A percentile compares a stretch with the other conserved stretches of the same genome.
Evolutionary conservation across 2,113 vertebrate species (phyloP).

Genomic region (Neogale vison): DNA sequence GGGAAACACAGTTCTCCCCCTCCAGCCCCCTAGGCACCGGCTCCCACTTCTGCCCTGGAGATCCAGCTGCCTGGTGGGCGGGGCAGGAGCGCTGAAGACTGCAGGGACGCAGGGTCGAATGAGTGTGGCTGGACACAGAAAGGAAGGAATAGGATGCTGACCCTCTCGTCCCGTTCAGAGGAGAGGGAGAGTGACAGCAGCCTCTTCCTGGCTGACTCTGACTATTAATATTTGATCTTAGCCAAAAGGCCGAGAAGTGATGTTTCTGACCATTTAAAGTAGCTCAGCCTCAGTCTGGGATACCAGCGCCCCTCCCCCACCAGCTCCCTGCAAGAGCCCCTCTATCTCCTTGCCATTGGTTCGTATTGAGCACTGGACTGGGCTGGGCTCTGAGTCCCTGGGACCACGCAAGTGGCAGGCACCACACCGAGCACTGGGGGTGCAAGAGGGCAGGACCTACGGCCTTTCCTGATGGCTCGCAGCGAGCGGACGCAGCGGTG

Average conservation of each 20-base stretch:
- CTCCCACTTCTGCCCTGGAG: not conserved
- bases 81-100: no score
- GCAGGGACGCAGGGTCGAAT: not conserved
- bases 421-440: not conserved
- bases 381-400: not conserved
- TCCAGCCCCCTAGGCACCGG: no score
- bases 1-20: not conserved
- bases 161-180: not conserved
- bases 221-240: not conserved
- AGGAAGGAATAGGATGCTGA: not conserved
- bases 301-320: rapidly evolving
- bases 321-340: not conserved
- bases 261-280: not conserved
- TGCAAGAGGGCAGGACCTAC: not conserved
- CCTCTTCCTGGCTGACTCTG: not conserved
- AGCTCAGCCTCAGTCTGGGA: not conserved
- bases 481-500: not conserved
- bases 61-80: not conserved
- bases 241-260: no score
- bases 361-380: not conserved
- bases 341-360: not conserved
- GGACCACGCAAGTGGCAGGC: not conserved
- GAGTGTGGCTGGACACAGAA: rapidly evolving
- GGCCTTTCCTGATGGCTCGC: rapidly evolving
- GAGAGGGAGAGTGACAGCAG: not conserved